Base-by-base conservation (phyloP, 2,113 vertebrate genomes). In the Romanogobio albipinnatus region DNA sequence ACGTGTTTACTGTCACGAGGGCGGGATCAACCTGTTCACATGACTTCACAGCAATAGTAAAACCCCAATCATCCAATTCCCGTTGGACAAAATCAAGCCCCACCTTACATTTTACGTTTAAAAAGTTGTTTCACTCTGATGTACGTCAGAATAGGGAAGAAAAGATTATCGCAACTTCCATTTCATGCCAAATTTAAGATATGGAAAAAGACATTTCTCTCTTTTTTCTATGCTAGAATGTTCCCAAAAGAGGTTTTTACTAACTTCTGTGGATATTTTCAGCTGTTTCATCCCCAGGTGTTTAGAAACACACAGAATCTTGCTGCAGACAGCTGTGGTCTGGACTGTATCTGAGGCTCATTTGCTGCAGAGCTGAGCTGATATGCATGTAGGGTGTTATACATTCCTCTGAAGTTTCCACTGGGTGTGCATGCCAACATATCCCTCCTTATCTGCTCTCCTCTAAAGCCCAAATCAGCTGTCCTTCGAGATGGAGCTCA, bases 391-490 rank as follows among this genome's bases (percentile, higher is more conserved):
- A 76, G 22, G 45, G 59, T 77, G 19, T 77, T 53, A 43, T 64
- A 79, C 56, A 51, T 61, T 70, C 62, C n/a, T 80, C 66, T 77
- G 39, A 86, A 82, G 80, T 86, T 68, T 86, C 71, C 79, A 68
- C 47, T 29, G 59, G 29, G 19, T 22, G 2, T 62, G 59, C 51
- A 53, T 58, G 39, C 73, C 56, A 64, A 51, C 51, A 45, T 73
- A 78, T 79, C 81, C 53, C 17, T 62, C 61, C 61, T 81, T 84
- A 76, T 84, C 86, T 39, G 61, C 49, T 76, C n/a, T 29, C 47
- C 39, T 66, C 9, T 83, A 22, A 86, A 78, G 61, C 49, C 45
- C 43, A 79, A 26, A 79, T 73, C 59, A 86, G 59, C 59, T 51
- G 64, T 56, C 51, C 43, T 43, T 56, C 24, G 22, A 58, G 11